These are phyloP conservation scores for Gadopsis marmoratus DNA, from an alignment of 2,797 vertebrate species.

Conservation along the genomic window DNA sequence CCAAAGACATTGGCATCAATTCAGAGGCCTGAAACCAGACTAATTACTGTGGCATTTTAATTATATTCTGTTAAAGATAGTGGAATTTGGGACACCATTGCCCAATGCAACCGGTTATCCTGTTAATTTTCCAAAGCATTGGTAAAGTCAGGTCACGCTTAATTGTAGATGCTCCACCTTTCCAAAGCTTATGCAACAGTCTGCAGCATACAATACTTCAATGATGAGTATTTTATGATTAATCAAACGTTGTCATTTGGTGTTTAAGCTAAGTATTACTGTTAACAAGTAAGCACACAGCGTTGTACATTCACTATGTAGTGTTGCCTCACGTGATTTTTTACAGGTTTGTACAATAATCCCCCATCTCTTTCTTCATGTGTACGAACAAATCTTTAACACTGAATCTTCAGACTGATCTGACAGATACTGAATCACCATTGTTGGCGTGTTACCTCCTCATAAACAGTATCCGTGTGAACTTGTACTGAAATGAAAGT, in stretches of 20 bases:
- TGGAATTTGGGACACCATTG: not conserved
- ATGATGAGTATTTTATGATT: not conserved
- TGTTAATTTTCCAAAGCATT: not conserved
- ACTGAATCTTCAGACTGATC: not conserved
- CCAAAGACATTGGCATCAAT: not conserved
- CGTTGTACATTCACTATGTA: not conserved
- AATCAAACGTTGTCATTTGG: not conserved
- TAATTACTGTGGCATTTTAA: not conserved
- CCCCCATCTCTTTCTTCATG: too few relatives aligned
- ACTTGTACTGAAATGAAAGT: not conserved
- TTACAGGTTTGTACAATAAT: not conserved
- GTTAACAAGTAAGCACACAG: not conserved
- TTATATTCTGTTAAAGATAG: not conserved
- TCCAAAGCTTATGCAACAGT: not conserved
- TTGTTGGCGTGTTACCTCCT: too few relatives aligned
- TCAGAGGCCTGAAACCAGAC: not conserved
- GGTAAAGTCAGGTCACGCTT: not conserved
- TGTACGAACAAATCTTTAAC: conserved; percentile 1
- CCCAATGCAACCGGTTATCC: not conserved
- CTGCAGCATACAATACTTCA: not conserved
- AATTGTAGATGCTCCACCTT: not conserved
- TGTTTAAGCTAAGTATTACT: not conserved
- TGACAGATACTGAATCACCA: conserved; percentile 1
- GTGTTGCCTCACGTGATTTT: not conserved
- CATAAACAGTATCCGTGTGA: not conserved